Evolutionary conservation across 2,797 vertebrate genomes (phyloP), one percentile per base, ranked within the genome.

Genomic region (Tympanoctomys barrerae): DNA sequence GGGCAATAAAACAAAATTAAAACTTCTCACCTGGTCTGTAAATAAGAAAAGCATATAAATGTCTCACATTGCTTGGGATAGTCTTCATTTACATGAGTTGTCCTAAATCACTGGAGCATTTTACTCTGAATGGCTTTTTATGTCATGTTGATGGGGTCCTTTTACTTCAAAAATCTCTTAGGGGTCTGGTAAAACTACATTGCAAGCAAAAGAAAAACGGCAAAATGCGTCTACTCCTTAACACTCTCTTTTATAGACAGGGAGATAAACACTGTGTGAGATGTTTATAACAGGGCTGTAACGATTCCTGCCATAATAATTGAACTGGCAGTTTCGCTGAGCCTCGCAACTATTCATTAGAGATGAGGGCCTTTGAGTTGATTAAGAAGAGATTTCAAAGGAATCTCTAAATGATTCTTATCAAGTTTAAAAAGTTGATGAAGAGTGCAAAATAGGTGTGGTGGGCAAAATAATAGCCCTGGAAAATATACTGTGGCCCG

Each of bases 301-400:
- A 96, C 78, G 77, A 96, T 96, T n/a, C 77, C 26, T 46, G 36
- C 42, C 71, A 73, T 92, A 84, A 87, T 90, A 94, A 97, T 71
- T 93, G 87, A 96, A 93, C 77, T 70, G 91, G 75, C 77, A 91
- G 92, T 94, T 95, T 87, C 46, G 71, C 94, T 93, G 89, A 93
- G 66, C 57, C 68, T 95, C 92, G 90, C 83, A 97, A 80, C 90
- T 89, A 77, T 78, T 96, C 86, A 94, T 96, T 96, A 96, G 90
- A 81, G 90, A 84, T 71, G 61, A 96, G 75, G 79, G 70, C 64
- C 80, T 96, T n/a, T 79, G 93, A 89, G 61, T 62, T 97, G 96
- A 96, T 97, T 94, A 96, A 81, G 33, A 96, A 92, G 87, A 94
- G 46, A 95, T 96, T 97, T 96, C 91, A 92, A 92, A 57, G 59